phyloP scores from a whole-genome alignment of 2,888 invertebrate species.

The Metallyticus violacea region DNA sequence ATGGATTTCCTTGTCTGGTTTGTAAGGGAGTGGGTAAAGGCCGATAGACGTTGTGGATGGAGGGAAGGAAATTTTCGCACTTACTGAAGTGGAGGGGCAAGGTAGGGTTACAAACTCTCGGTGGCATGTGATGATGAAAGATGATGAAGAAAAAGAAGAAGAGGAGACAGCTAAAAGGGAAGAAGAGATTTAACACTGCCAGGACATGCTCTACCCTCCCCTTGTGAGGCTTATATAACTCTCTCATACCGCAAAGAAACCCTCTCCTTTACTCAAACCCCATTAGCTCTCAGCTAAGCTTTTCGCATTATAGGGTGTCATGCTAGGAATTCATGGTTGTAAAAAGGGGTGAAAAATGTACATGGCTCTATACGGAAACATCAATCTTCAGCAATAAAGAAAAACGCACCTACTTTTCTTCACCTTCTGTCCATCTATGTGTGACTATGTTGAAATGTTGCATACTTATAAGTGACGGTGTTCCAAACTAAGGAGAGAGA shows the following conservation, averaged over 20 bases:
- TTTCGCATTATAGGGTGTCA: background rate
- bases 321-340: background rate
- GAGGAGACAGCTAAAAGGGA: background rate
- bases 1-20: too few relatives aligned
- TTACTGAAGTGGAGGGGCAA: too few relatives aligned
- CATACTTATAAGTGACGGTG: too few relatives aligned
- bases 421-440: too few relatives aligned
- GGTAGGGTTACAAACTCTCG: background rate
- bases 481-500: too few relatives aligned
- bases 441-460: too few relatives aligned
- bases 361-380: background rate
- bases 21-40: too few relatives aligned
- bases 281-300: constrained; percentile 25
- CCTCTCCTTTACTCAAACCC: constrained; percentile 18
- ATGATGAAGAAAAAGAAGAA: constrained; percentile 20
- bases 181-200: constrained; percentile 30
- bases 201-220: background rate
- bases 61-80: too few relatives aligned
- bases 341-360: background rate
- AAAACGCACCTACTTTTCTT: too few relatives aligned
- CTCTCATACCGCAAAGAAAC: background rate
- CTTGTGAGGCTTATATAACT: background rate
- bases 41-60: too few relatives aligned
- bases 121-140: constrained; percentile 25
- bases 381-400: constrained; percentile 6